Base-by-base conservation (phyloP, 1,140 invertebrate genomes). In the Ctenoplectra terminalis region DNA sequence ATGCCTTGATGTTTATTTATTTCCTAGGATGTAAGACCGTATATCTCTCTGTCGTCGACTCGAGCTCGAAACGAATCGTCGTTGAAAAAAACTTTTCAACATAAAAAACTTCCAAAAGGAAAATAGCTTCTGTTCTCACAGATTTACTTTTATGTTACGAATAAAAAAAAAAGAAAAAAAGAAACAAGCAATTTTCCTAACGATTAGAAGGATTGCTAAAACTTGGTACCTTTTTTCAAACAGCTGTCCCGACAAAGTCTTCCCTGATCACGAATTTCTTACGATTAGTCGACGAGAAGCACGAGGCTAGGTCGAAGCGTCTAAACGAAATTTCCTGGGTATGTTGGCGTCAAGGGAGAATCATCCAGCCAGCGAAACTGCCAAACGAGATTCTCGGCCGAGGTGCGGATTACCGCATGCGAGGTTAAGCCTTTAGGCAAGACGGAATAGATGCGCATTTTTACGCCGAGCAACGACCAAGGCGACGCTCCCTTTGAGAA, bases 371-470 rank as follows among this genome's bases (percentile, higher is more conserved):
- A 37, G 69, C 70, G 26, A 46, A 66, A 40, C 43, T 52, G 56
- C 26, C 69, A 69, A 82, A 76, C 56, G 75, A 79, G 58, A 80
- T 60, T 37, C 58, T 58, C 56, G 20, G 20, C 54, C 48, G 31
- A 40, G 40, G 40, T 40, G 76, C 43, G 43, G 72, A 80, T 87
- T 87, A 84, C 61, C 67, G 75, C 67, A 52, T 26, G 76, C 56
- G 48, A 75, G 34, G 81, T 81, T 86, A 77, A 87, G 81, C 85
- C 86, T 86, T 83, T 72, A 83, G 85, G 81, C 86, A 70, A 86
- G 84, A 58, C 50, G 86, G 70, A 84, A 86, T 81, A 80, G 76
- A 40, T 84, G 86, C 82, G 84, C 81, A 87, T 87, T 87, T 87
- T 87, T 87, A 86, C 85, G 81, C 81, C 69, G 60, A 60, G 48